phyloP scores from a whole-genome alignment of 2,888 invertebrate genomes.

The Nymphalis c-album region DNA sequence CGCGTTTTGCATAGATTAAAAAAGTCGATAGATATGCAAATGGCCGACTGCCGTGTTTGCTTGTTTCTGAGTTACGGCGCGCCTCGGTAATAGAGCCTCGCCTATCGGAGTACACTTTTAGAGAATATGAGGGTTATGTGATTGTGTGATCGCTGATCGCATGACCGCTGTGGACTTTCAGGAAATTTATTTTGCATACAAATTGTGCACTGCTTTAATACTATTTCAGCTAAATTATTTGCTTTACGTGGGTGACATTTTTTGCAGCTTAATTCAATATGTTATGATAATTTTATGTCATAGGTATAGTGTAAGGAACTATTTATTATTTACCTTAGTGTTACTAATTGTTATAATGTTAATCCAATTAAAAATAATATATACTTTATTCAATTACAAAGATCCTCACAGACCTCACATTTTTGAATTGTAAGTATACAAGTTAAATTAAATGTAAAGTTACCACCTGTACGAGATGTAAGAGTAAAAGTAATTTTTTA shows the following conservation, averaged over 20 bases:
- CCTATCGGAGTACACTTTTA: conserved; percentile 70
- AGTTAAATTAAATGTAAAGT: too few relatives aligned
- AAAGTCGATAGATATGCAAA: conserved; percentile 80
- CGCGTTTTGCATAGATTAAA: conserved; percentile 81
- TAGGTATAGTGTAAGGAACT: too few relatives aligned
- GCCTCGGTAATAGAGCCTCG: conserved; percentile 69
- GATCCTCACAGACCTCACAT: too few relatives aligned
- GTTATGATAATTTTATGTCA: background rate
- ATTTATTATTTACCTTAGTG: too few relatives aligned
- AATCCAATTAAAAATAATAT: too few relatives aligned
- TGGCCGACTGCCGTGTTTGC: conserved; percentile 75
- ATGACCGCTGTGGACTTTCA: conserved; percentile 53
- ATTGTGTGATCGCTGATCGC: conserved; percentile 60
- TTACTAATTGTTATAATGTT: too few relatives aligned
- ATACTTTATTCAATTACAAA: too few relatives aligned
- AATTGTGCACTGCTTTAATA: conserved; percentile 18
- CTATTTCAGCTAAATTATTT: conserved; percentile 3
- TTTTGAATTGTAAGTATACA: too few relatives aligned
- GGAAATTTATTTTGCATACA: conserved; percentile 48
- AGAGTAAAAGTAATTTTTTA: too few relatives aligned
- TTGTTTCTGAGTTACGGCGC: conserved; percentile 77
- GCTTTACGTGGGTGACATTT: background rate
- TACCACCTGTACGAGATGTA: too few relatives aligned
- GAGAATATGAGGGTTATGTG: conserved; percentile 45
- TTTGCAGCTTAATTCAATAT: background rate